Base-by-base conservation (phyloP, 2,888 invertebrate genomes). In the Silvanus unidentatus region DNA sequence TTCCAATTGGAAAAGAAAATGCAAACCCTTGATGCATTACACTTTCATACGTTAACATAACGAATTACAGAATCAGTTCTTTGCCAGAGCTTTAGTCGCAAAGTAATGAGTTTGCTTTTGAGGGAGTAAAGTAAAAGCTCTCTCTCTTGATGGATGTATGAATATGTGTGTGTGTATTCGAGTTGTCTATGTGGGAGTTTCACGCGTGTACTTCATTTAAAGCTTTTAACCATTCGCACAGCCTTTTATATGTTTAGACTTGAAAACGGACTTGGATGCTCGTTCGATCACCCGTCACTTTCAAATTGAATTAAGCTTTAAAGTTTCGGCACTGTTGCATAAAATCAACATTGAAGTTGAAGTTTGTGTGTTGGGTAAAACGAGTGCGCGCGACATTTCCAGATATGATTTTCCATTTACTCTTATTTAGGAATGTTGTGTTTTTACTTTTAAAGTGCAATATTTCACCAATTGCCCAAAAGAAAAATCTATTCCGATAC, bases 81-180 rank as follows among this genome's bases (percentile, higher is more conserved):
- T 49, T 37, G 37, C n/a, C 4, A 22, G 22, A 46, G 57, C 57
- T 57, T 62, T 57, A 59, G 63, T 54, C 54, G 61, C 49, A 60
- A 63, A 63, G 64, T 65, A 63, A 65, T 63, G 63, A 65, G 63
- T 63, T 63, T 65, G 64, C 62, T 63, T 60, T 61, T 49, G 54
- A 61, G 54, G 53, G 50, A 53, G 39, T 42, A 46, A 43, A 5
- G 8, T 5, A 22, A 22, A 39, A 27, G 38, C 28, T 30, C 53
- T 54, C 55, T 55, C 57, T 59, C 60, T 60, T 59, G 60, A 64
- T 60, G 60, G 32, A 40, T 32, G 14, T 16, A 3, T 28, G 22
- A 38, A 47, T 14, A 2, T 40, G 30, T 28, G 40, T 42, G 38
- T 36, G 32, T n/a, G n/a, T n/a, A n/a, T n/a, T n/a, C n/a, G n/a